These are phyloP conservation scores for Enteromius radiatus DNA, from an alignment of 2,797 vertebrate genomes.

Conservation along the genomic window DNA sequence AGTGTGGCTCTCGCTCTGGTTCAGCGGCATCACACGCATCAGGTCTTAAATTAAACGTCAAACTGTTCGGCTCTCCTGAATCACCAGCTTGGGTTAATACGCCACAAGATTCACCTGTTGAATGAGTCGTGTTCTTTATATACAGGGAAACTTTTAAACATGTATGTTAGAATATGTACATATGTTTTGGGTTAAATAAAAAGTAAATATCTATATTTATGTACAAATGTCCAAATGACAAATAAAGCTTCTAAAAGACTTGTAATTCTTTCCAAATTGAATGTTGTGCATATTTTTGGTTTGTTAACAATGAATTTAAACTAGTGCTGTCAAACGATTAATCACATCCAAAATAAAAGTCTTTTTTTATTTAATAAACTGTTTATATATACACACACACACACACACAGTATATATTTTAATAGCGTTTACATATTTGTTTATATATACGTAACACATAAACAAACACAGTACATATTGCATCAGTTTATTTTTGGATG, in stretches of 20 bases:
- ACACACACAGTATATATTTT: too few species aligned
- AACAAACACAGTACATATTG: too few species aligned
- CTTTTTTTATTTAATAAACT: too few species aligned
- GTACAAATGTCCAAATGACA: not conserved
- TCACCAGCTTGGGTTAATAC: not conserved
- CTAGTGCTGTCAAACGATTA: too few species aligned
- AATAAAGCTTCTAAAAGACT: not conserved
- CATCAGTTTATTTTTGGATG: too few species aligned
- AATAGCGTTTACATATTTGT: too few species aligned
- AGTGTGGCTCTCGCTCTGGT: not conserved
- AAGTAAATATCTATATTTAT: not conserved
- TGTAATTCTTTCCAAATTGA: not conserved
- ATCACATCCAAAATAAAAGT: too few species aligned
- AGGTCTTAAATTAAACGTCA: not conserved
- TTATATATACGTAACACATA: too few species aligned
- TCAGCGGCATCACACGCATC: not conserved
- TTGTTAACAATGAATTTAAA: not conserved
- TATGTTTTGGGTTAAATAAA: not conserved
- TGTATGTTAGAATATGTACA: not conserved
- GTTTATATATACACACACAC: too few species aligned
- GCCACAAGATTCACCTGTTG: not conserved
- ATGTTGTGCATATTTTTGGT: not conserved
- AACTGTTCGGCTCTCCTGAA: not conserved
- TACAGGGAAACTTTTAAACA: not conserved
- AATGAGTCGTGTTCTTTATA: not conserved